Base-by-base conservation (phyloP, 1,140 invertebrate genomes). In the Magallana gigas region DNA sequence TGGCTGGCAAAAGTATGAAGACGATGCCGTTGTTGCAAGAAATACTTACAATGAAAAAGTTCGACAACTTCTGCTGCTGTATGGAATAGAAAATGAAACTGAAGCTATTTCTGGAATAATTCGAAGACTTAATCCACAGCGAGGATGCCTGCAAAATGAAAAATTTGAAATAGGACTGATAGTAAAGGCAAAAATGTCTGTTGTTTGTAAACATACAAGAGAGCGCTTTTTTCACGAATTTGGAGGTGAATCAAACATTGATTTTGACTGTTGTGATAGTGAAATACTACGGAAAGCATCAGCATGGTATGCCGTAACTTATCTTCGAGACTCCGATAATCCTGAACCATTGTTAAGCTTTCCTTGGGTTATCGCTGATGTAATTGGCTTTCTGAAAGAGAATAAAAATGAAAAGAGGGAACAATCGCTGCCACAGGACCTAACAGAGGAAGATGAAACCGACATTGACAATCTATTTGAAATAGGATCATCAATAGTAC, bases 81-180 rank as follows among this genome's bases (percentile, higher is more conserved):
- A 87, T 57, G 85, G 85, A n/a, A 68, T 87, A 9, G 80, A 87
- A 87, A 87, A 80, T 18, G 85, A 87, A 62, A 81, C 85, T n/a
- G 85, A 87, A 87, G 29, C 71, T 14, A 59, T 87, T 56, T 83
- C 80, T 57, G 85, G 85, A 59, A 68, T 83, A 6, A 62, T 87
- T 12, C 57, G 48, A 62, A 83, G 59, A 64, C 58, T 87, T 1
- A 62, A 68, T 16, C 58, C 59, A 7, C 14, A 68, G 14, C 56
- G 81, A 64, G 85, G 85, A n/a, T 83, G 60, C 16, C 59, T 83
- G 1, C 56, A 83, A 8, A 83, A 87, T 64, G 85, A 87, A 48
- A 87, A 83, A 57, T 82, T 23, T 64, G 85, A 87, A 56, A 14
- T 87, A 12, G 81, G 8, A 9, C 59, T 83, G 18, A n/a, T 83